phyloP scores from a whole-genome alignment of 2,888 invertebrate species.

The Watsonalla binaria region DNA sequence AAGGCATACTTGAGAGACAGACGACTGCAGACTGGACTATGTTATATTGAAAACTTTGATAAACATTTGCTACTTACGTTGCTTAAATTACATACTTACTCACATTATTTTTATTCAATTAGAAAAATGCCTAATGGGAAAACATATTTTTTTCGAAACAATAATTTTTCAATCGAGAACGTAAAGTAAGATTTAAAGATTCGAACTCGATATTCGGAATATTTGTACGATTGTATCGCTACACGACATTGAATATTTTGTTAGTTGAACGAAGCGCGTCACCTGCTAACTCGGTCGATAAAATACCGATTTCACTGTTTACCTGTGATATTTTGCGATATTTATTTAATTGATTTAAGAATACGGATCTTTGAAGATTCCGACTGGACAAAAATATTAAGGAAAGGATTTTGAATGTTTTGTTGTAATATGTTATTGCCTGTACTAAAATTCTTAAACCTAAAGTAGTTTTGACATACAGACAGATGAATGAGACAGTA shows the following conservation, averaged over 20 bases:
- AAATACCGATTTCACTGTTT: constrained; percentile 40
- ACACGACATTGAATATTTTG: constrained; percentile 65
- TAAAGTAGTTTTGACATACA: no score
- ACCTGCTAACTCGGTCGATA: constrained; percentile 37
- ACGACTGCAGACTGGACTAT: no score
- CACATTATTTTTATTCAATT: neutral
- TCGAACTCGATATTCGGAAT: constrained; percentile 50
- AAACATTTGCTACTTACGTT: no score
- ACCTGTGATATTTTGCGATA: constrained; percentile 25
- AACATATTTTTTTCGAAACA: neutral
- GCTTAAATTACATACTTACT: no score
- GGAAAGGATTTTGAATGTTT: no score
- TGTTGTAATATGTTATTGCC: no score
- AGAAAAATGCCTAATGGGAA: neutral
- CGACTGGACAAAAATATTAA: neutral
- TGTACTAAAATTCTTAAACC: no score
- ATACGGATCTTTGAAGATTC: neutral
- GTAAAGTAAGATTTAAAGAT: constrained; percentile 36
- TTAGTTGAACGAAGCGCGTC: constrained; percentile 53
- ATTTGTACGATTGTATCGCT: constrained; percentile 61
- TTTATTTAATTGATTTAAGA: constrained; percentile 14
- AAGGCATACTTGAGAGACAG: no score
- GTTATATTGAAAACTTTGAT: no score
- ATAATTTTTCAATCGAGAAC: constrained; percentile 21
- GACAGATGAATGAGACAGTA: no score